Conservation (phyloP, 2,888 invertebrate genomes). For the Acrobasis consociella region DNA sequence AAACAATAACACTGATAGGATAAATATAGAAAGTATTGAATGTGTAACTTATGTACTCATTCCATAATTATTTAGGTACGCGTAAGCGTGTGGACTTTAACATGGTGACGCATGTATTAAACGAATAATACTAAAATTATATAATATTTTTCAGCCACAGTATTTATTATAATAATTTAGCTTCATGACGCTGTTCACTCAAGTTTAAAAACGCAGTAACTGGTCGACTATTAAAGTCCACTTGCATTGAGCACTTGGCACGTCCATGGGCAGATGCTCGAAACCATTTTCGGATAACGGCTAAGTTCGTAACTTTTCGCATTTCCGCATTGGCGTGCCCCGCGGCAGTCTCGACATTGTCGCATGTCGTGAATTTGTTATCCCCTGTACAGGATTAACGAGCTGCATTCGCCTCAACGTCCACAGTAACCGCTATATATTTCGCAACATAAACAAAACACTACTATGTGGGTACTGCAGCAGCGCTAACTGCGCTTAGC, state of each 20-base stretch:
- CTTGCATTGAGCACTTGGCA: slow-evolving; percentile 54
- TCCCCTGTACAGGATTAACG: slow-evolving; percentile 53
- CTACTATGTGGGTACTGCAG: slow-evolving; percentile 25
- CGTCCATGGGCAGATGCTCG: slow-evolving; percentile 70
- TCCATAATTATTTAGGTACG: too few relatives aligned
- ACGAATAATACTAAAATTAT: too few relatives aligned
- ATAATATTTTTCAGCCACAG: too few relatives aligned
- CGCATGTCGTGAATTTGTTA: slow-evolving; percentile 65
- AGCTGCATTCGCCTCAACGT: slow-evolving; percentile 43
- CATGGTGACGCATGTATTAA: too few relatives aligned
- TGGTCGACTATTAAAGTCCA: slow-evolving; percentile 54
- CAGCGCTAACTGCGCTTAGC: slow-evolving; percentile 30
- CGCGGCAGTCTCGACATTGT: slow-evolving; percentile 53
- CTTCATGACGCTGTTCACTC: too few relatives aligned
- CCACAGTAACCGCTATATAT: slow-evolving; percentile 31
- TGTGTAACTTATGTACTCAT: too few relatives aligned
- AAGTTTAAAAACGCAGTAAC: not conserved
- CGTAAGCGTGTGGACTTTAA: too few relatives aligned
- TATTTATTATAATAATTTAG: too few relatives aligned
- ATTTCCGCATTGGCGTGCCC: slow-evolving; percentile 59
- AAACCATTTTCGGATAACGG: slow-evolving; percentile 66
- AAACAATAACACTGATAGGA: too few relatives aligned
- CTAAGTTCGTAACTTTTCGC: slow-evolving; percentile 76
- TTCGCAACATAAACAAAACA: slow-evolving; percentile 27
- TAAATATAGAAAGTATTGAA: too few relatives aligned